Conservation (phyloP, 1,140 invertebrate species). For the Eubasilissa regina region DNA sequence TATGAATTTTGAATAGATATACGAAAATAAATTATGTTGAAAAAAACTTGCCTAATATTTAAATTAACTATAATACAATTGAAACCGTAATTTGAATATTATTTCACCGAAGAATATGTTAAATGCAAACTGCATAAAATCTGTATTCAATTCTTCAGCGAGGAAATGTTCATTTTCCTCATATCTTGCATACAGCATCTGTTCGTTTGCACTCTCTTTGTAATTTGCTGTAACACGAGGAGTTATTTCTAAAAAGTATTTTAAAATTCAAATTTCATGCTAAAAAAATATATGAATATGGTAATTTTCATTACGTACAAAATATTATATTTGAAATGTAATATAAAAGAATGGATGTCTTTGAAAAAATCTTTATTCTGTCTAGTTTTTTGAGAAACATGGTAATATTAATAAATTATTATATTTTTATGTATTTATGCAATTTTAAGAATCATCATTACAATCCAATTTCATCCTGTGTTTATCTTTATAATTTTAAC, state of each 20-base stretch:
- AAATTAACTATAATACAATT: too few species aligned
- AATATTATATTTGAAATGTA: conserved; percentile 4
- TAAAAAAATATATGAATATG: conserved; percentile 28
- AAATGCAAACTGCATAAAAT: background rate
- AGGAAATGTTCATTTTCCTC: conserved; percentile 14
- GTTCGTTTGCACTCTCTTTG: conserved; percentile 34
- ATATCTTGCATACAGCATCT: conserved; percentile 30
- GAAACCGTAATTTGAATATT: too few species aligned
- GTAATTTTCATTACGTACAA: conserved; percentile 23
- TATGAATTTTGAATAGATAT: too few species aligned
- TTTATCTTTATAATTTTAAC: too few species aligned
- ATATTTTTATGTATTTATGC: too few species aligned
- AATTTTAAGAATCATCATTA: too few species aligned
- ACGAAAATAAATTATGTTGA: too few species aligned
- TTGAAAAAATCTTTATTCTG: background rate
- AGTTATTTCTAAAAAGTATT: conserved; percentile 36
- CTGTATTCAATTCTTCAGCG: conserved; percentile 1
- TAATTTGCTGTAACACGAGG: conserved; percentile 22
- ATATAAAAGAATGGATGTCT: background rate
- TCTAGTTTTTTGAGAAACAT: too few species aligned
- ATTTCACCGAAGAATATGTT: too few species aligned
- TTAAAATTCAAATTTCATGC: conserved; percentile 37
- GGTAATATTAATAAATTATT: too few species aligned
- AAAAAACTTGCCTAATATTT: too few species aligned
- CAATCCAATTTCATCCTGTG: too few species aligned